Evolutionary conservation across 2,797 vertebrate species (phyloP).

Genomic region (Crossoptilon crossoptilon): DNA sequence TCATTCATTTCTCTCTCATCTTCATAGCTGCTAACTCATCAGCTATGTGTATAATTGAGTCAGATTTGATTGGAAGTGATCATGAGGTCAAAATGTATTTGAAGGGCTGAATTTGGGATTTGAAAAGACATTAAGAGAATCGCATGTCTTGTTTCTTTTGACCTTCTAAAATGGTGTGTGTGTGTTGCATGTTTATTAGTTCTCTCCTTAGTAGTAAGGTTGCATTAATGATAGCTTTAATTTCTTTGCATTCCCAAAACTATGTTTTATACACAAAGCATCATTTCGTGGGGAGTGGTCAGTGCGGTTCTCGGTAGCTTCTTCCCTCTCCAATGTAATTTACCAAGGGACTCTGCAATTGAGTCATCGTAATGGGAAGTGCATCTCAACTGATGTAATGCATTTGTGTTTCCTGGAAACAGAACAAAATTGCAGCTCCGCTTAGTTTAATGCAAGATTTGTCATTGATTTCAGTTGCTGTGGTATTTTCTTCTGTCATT

Average conservation of each 20-base stretch:
- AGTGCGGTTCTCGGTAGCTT: conserved; percentile 30
- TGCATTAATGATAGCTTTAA: neutral
- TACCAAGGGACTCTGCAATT: conserved; percentile 25
- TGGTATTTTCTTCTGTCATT: neutral
- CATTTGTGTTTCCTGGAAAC: conserved; percentile 60
- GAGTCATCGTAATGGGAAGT: conserved; percentile 42
- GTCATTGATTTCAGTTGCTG: conserved; percentile 44
- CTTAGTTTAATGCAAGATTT: conserved; percentile 13
- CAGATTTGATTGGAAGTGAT: neutral
- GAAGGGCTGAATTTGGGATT: neutral
- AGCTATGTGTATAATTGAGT: neutral
- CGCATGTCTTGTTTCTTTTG: neutral
- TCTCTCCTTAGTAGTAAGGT: neutral
- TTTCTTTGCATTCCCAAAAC: neutral
- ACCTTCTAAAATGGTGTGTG: neutral
- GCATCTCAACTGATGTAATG: conserved; percentile 57
- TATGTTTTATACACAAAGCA: neutral
- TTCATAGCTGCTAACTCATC: neutral
- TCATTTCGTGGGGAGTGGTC: conserved; percentile 3
- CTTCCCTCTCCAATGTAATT: conserved; percentile 34
- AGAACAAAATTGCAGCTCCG: neutral
- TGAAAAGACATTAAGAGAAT: neutral
- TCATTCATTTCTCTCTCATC: neutral
- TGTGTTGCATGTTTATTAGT: neutral
- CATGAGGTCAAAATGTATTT: neutral